Evolutionary conservation across 2,113 vertebrate genomes (phyloP), one percentile per base, ranked within the genome.

Genomic region (Tauraco erythrolophus): DNA sequence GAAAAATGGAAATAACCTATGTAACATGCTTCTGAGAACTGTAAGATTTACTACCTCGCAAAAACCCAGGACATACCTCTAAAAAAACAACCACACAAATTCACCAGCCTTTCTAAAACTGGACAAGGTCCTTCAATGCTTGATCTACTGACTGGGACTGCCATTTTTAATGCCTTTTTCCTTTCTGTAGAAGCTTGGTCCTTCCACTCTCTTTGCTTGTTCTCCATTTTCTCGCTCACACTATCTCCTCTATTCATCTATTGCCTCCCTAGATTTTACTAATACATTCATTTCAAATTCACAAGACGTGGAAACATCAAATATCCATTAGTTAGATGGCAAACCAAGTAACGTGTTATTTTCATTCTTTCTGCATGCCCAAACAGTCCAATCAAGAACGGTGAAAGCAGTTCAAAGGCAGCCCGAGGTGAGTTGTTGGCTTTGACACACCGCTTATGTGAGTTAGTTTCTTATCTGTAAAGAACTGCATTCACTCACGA

Each of bases 381-480:
- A 50, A 92, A 76, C 82, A 94, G 58, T 22, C 94, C 93, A 90
- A 92, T 79, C 61, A 72, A 84, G 48, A 94, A 30, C 45, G 79
- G 33, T 17, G 41, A 89, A 76, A 76, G 53, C 56, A 83, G 93
- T 79, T 93, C 95, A 96, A 84, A 95, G 77, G 91, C 60, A 96
- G 51, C n/a, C 27, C 43, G 43, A 92, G 84, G 91, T 64, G 48
- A 95, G 56, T 3, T 30, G 62, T 2, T 85, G 84, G 69, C 48
- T 76, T 69, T 51, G 66, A 60, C 37, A 70, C 25, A 24, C 35
- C 48, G 66, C 69, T 87, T 68, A 56, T 2, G 7, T 25, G 43
- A 89, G 41, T 28, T 43, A 19, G 8, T 19, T 78, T 43, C 39
- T 89, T 30, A 48, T 27, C 60, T 85, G 35, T 30, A 9, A 92